These are phyloP conservation scores for Timema podura DNA, from an alignment of 2,888 invertebrate genomes.

Conservation along the genomic window DNA sequence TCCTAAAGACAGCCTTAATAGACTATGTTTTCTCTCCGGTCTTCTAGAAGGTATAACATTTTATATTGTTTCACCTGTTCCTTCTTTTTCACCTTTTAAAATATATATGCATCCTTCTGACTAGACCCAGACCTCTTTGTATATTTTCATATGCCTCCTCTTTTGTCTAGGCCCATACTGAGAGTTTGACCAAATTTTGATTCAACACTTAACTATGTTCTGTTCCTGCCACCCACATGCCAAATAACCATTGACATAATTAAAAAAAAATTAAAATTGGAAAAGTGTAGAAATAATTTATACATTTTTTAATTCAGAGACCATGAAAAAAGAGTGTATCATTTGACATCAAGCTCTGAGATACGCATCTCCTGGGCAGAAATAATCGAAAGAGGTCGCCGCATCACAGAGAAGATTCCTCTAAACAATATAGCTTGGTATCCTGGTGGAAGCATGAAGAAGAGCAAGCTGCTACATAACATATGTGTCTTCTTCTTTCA, in stretches of 20 bases:
- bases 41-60: too few species aligned
- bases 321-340: conserved; percentile 55
- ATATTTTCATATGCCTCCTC: too few species aligned
- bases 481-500: conserved; percentile 84
- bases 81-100: too few species aligned
- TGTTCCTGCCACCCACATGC: neutral
- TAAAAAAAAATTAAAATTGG: neutral
- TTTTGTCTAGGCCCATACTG: too few species aligned
- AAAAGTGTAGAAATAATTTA: neutral
- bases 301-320: conserved; percentile 46
- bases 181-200: too few species aligned
- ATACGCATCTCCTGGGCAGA: conserved; percentile 78
- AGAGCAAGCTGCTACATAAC: conserved; percentile 69
- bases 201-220: neutral
- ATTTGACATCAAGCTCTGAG: conserved; percentile 76
- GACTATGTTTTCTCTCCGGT: too few species aligned
- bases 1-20: too few species aligned
- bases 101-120: too few species aligned
- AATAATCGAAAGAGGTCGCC: conserved; percentile 75
- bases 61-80: too few species aligned
- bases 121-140: too few species aligned
- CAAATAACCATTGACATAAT: neutral
- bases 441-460: conserved; percentile 85
- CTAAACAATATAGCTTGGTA: conserved; percentile 84
- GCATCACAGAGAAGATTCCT: conserved; percentile 70